Evolutionary conservation across 2,888 invertebrate genomes (phyloP).

Genomic region (Mycalesis mineus): DNA sequence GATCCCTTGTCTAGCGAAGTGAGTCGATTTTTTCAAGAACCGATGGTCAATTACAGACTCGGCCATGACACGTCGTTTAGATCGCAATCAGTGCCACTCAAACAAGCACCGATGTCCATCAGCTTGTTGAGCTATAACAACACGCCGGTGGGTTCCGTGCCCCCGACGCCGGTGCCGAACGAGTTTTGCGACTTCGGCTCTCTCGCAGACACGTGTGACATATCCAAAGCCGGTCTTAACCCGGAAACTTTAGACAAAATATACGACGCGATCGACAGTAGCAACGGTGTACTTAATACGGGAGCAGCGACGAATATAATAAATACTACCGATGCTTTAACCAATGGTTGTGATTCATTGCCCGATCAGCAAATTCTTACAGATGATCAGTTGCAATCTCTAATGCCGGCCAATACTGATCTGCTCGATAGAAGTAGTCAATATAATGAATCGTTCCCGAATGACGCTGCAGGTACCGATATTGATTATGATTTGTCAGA

Average conservation of each 20-base stretch:
- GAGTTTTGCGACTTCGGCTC: conserved; percentile 85
- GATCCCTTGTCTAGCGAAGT: conserved; percentile 79
- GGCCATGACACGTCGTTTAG: conserved; percentile 71
- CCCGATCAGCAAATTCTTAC: conserved; percentile 60
- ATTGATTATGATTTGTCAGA: conserved; percentile 68
- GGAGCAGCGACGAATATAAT: conserved; percentile 49
- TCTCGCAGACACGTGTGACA: conserved; percentile 77
- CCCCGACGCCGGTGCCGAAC: conserved; percentile 83
- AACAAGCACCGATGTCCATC: conserved; percentile 73
- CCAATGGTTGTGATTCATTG: conserved; percentile 61
- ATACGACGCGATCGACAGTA: conserved; percentile 80
- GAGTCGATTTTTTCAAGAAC: conserved; percentile 79
- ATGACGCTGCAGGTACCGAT: conserved; percentile 46
- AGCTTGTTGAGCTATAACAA: conserved; percentile 64
- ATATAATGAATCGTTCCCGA: conserved; percentile 55
- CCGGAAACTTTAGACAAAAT: conserved; percentile 82
- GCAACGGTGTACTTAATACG: conserved; percentile 64
- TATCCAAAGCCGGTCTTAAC: conserved; percentile 70
- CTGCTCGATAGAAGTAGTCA: conserved; percentile 47
- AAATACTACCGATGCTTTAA: conserved; percentile 51
- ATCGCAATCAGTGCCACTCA: conserved; percentile 89
- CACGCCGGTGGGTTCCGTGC: conserved; percentile 81
- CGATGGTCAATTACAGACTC: conserved; percentile 58
- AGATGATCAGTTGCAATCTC: conserved; percentile 59
- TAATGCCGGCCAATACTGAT: conserved; percentile 61